Percentiles rank a stretch among this genome's conserved stretches.
phyloP scores from a whole-genome alignment of 1,140 invertebrate species.

The Kradibia gibbosae region DNA sequence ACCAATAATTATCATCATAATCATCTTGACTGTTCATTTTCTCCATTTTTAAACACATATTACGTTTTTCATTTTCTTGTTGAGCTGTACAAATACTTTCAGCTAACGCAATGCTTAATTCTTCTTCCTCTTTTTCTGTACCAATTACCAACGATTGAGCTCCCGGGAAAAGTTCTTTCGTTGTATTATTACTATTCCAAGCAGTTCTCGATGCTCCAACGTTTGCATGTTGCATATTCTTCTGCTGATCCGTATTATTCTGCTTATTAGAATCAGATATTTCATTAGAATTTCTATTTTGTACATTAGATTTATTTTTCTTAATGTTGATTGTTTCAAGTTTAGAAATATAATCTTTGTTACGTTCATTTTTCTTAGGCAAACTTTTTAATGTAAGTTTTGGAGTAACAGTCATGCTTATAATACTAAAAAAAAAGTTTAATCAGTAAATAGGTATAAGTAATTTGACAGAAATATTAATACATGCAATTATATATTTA shows the following conservation, averaged over 20 bases:
- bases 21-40: conserved; percentile 11
- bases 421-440: conserved; percentile 17
- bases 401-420: conserved; percentile 1
- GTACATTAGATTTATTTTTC: background rate
- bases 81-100: conserved; percentile 54
- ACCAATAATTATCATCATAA: conserved; percentile 46
- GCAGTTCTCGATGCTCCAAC: background rate
- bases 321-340: conserved; percentile 4
- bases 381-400: background rate
- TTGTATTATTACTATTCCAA: conserved; percentile 50
- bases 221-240: background rate
- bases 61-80: conserved; percentile 45
- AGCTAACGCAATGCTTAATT: conserved; percentile 22
- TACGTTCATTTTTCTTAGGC: background rate
- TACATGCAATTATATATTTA: too few relatives aligned
- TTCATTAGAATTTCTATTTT: conserved; percentile 19
- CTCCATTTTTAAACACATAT: conserved; percentile 19
- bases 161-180: conserved; percentile 44
- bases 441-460: conserved; percentile 33
- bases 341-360: background rate
- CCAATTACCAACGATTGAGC: conserved; percentile 32
- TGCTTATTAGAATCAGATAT: conserved; percentile 1
- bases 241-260: conserved; percentile 4
- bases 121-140: conserved; percentile 43
- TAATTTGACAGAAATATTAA: background rate